Base-by-base conservation (phyloP, 2,888 invertebrate species). In the Tinea trinotella region DNA sequence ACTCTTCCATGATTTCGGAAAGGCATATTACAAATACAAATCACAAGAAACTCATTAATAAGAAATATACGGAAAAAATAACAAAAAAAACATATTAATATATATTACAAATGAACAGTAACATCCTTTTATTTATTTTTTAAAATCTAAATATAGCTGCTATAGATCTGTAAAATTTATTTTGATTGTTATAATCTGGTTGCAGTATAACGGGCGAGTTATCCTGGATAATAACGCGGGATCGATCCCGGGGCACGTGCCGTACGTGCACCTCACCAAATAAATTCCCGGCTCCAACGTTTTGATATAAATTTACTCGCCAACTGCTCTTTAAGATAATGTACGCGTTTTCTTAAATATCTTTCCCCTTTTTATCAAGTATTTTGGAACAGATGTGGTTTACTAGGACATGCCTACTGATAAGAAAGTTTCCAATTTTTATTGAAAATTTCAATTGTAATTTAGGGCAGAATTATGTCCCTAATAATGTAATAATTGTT, bases 241-340 rank as follows among this genome's bases (percentile, higher is more conserved):
- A 24, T 50, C 22, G 50, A 50, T 50, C 50, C 24, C 50, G 50
- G 13, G n/a, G 50, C 50, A 50, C 50, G 50, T 50, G 24, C 24
- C 22, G 50, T 22, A 50, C 50, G 50, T 24, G 50, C 50, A 24
- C 17, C 24, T 22, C 13, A 13, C 22, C 13, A 50, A 50, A 50
- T 50, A 24, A 50, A 50, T 50, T 50, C 24, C 48, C 24, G 9
- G 4, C 24, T 50, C 13, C 17, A 24, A 24, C 48, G 7, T 13
- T n/a, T 50, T 19, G 15, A 24, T 50, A 50, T 50, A 50, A 50
- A 50, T 50, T 50, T 15, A 50, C 50, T 24, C 24, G 15, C 50
- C 48, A 48, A 24, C 24, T 24, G 50, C n/a, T 22, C n/a, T 20
- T 50, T 24, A 24, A n/a, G 12, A n/a, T 50, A 24, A 50, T 50